Evolutionary conservation across 2,888 invertebrate species (phyloP), one percentile per base, ranked within the genome.

Genomic region (Ctenicera cuprea): DNA sequence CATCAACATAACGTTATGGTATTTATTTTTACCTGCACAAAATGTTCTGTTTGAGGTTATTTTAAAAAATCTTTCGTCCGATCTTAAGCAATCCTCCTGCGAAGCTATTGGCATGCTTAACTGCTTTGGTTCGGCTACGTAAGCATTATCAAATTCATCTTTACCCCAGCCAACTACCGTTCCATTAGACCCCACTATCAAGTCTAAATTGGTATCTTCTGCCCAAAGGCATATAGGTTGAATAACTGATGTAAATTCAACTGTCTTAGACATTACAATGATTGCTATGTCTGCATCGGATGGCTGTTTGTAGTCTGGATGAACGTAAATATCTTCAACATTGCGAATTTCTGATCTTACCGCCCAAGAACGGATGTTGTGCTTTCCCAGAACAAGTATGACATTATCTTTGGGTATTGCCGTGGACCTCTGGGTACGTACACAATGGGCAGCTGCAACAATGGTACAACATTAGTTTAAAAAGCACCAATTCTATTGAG

Each of bases 161-260:
- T 85, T 86, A n/a, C 91, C 91, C 91, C 91, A 91, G 7, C 91
- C 91, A 0, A 90, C 89, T 2, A 91, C 90, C 85, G 87, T 85
- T 12, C 90, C 90, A 14, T 77, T 80, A 66, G 85, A 85, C 0
- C 0, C 90, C 3, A 79, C 64, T 7, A 81, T 73, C 3, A 20
- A 8, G 0, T 80, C 85, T 9, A 90, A 83, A 0, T 87, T 87
- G 0, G 83, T 79, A 57, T 86, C 82, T 30, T 89, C 89, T 0
- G 88, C 88, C 91, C 91, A 92, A n/a, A 92, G 86, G 78, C 92
- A 92, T 9, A 91, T 89, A 0, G 92, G 91, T 26, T 89, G 86
- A 52, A 92, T 90, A 81, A 87, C 89, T 73, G 88, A 88, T 0
- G 89, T 88, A 82, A 89, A 90, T 8, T 87, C 83, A 0, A 90